Evolutionary conservation across 2,888 invertebrate species (phyloP).

Genomic region (Phoenoteleia sp.): DNA sequence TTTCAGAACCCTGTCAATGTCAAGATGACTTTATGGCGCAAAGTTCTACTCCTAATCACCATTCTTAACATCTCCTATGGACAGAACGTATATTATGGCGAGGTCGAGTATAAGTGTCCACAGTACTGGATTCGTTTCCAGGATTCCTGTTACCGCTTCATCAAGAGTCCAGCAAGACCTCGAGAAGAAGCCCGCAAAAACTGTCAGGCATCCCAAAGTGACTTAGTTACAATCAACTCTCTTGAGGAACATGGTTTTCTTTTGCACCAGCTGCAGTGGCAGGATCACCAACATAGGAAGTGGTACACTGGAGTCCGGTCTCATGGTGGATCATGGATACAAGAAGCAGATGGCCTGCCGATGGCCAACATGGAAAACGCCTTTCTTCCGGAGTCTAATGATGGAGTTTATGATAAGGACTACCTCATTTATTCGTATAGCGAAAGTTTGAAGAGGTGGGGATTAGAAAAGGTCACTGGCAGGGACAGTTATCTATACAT

Average conservation of each 20-base stretch:
- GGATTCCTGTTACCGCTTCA: conserved; percentile 96
- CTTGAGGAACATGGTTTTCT: conserved; percentile 96
- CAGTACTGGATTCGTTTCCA: conserved; percentile 95
- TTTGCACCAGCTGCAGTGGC: conserved; percentile 92
- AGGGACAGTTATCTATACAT: conserved; percentile 93
- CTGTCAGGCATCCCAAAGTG: conserved; percentile 94
- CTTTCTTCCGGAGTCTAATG: conserved; percentile 90
- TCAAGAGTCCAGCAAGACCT: conserved; percentile 94
- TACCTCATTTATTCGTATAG: conserved; percentile 91
- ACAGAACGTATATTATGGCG: conserved; percentile 79
- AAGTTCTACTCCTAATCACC: conserved; percentile 23
- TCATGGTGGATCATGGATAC: conserved; percentile 93
- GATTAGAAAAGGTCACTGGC: conserved; percentile 93
- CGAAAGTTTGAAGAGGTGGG: conserved; percentile 92
- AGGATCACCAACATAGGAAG: conserved; percentile 94
- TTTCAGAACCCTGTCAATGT: conserved; percentile 5
- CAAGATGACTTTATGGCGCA: conserved; percentile 31
- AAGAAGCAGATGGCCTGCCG: conserved; percentile 94
- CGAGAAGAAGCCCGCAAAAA: conserved; percentile 94
- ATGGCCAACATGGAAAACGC: conserved; percentile 93
- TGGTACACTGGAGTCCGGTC: conserved; percentile 96
- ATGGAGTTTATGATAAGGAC: conserved; percentile 88
- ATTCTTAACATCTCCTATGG: conserved; percentile 50
- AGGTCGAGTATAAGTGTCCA: conserved; percentile 89
- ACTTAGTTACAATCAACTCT: conserved; percentile 93